Evolutionary conservation across 2,113 vertebrate genomes (phyloP), one percentile per base, ranked within the genome.

Genomic region (Sinocyclocheilus grahami): DNA sequence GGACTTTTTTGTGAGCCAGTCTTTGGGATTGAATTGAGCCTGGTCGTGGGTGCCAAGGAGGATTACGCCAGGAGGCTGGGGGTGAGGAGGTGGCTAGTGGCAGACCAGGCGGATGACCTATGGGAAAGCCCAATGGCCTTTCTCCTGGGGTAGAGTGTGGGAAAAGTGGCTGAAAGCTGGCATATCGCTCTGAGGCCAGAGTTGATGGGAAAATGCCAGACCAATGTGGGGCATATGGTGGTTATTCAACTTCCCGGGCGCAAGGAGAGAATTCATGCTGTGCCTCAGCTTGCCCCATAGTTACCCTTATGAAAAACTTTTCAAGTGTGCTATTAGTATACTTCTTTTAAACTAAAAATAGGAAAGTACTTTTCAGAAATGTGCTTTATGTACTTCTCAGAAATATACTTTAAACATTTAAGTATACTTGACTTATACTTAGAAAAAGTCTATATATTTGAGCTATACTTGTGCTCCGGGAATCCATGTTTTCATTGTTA

Each of bases 131-230:
- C 76, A n/a, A 84, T 90, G 82, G 58, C 75, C 85, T 84, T 86
- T 83, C 37, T 85, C 79, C 74, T 83, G 63, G 67, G 85, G 84
- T 83, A 83, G 83, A 89, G 87, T 85, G 85, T 88, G 87, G 87
- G 88, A 91, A 90, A 91, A 88, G 78, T 78, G 63, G 74, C 74
- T 84, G 82, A 88, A 85, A 87, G 85, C 84, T 90, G 89, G 89
- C 86, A 90, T 11, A 14, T 33, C 46, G 71, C 71, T 79, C 48
- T 55, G 78, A 83, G 87, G 85, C 83, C 85, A 85, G 86, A 84
- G 80, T 37, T 86, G 78, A 85, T 88, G 83, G 81, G 60, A 79
- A 75, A 86, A 83, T 81, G 86, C 85, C 87, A 90, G 87, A 77
- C 87, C 87, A 81, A 82, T 83, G 79, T 81, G 84, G 84, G 86